Base-by-base conservation (phyloP, 1,140 invertebrate species). In the Nebria ingens region DNA sequence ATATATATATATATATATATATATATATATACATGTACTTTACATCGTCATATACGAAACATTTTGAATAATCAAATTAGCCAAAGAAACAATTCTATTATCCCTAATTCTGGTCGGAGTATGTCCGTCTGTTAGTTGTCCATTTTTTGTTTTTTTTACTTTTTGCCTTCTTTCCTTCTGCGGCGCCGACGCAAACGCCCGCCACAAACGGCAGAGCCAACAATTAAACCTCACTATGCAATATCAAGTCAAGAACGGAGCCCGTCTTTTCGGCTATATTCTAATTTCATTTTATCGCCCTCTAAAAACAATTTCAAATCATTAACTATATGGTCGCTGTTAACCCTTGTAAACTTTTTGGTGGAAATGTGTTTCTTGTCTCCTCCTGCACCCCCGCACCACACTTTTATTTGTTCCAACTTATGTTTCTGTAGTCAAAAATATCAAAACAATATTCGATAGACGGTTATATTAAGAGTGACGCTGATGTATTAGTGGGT, bases 41-140 rank as follows among this genome's bases (percentile, higher is more conserved):
- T 13, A 29, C 25, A 29, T 29, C 13, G 4, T 6, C 4, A 4
- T 13, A 29, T 6, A 13, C 13, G 13, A 4, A 4, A 29, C 25
- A 29, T 29, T 45, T 45, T 45, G 40, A 45, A 45, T 45, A 45
- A 45, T 45, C 40, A 45, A 45, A 45, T 45, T 45, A 45, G 9
- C 9, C 9, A 9, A 45, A 45, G 40, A 45, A 12, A 45, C 40
- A 45, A 45, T 45, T 45, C 40, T 45, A 45, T 45, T 45, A 45
- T 11, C 40, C 17, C 40, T 45, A 45, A 45, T 45, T 45, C 40
- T 45, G 40, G 17, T 12, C 17, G 17, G 9, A 17, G 40, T 45
- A 11, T 3, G 40, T 45, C 40, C 15, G 40, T 17, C 17, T 45
- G 40, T 9, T 17, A 3, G 40, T 11, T 17, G 40, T 45, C 13